A percentile compares a stretch with the other conserved stretches of the same genome.
These are phyloP conservation scores for Phoxinus phoxinus DNA, from an alignment of 2,113 vertebrate genomes.

Conservation along the genomic window DNA sequence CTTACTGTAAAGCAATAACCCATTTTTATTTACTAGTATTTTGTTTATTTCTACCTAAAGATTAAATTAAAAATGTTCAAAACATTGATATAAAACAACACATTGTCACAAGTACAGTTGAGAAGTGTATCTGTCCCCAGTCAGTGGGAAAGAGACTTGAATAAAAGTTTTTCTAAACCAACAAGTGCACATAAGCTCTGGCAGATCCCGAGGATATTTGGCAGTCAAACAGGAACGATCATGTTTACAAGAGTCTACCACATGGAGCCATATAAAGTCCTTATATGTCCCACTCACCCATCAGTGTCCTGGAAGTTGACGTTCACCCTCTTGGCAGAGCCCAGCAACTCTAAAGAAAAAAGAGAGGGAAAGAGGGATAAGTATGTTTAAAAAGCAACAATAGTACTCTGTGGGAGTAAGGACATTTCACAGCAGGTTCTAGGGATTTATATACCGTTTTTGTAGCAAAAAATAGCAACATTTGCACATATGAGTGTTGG, in stretches of 20 bases:
- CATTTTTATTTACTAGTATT: not conserved
- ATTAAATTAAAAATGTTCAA: too few species aligned
- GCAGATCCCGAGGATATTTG: conserved; percentile 38
- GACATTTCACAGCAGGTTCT: conserved; percentile 9
- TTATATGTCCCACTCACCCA: conserved; percentile 71
- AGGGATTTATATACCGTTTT: not conserved
- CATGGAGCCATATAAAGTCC: conserved; percentile 37
- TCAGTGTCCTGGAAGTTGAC: conserved; percentile 82
- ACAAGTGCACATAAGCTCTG: conserved; percentile 16
- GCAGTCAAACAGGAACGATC: conserved; percentile 32
- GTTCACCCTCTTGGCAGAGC: conserved; percentile 80
- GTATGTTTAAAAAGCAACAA: not conserved
- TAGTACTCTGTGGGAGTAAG: not conserved
- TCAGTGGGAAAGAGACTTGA: not conserved
- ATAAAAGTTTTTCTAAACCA: not conserved
- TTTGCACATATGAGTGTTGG: not conserved
- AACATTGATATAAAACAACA: too few species aligned
- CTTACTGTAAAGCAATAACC: not conserved
- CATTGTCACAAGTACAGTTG: too few species aligned
- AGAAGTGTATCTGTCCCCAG: not conserved
- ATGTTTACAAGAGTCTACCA: conserved; percentile 38
- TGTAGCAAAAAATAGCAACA: not conserved
- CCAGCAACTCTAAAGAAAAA: conserved; percentile 75
- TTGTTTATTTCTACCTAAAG: not conserved
- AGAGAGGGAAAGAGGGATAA: conserved; percentile 10